These are phyloP conservation scores for Crocuta crocuta DNA, from an alignment of 2,113 vertebrate species.

Conservation along the genomic window DNA sequence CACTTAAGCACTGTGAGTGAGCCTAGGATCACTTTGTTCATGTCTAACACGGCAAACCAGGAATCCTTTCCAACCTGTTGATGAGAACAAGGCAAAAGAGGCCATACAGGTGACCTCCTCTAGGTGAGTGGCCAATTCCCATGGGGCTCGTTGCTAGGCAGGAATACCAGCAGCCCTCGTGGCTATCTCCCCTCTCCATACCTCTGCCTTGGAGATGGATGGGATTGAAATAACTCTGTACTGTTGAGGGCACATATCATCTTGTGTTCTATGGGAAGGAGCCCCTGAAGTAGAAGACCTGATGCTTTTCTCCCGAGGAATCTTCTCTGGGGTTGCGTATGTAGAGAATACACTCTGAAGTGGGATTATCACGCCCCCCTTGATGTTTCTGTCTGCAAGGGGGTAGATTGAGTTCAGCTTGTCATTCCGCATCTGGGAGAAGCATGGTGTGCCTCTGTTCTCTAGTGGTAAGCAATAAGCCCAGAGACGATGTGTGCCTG, in stretches of 20 bases:
- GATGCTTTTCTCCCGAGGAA: neutral
- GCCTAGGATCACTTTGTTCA: neutral
- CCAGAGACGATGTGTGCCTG: neutral
- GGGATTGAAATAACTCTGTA: neutral
- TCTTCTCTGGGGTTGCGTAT: neutral
- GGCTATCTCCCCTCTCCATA: accelerated
- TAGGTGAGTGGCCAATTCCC: neutral
- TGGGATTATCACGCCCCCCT: neutral
- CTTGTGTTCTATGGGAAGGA: neutral
- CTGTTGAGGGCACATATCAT: too few species aligned
- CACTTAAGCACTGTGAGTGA: neutral
- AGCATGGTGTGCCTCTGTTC: neutral
- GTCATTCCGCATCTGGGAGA: neutral
- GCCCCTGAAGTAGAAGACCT: neutral
- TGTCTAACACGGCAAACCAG: neutral
- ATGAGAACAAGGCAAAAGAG: neutral
- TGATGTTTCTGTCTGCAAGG: neutral
- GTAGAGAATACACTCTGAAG: neutral
- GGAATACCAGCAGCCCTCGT: neutral
- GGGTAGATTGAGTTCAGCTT: neutral
- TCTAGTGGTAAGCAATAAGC: neutral
- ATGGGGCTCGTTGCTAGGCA: neutral
- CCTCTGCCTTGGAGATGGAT: neutral
- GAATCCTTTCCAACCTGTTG: neutral
- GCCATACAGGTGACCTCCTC: neutral